Conservation (phyloP, 1,140 invertebrate genomes). For the Pseudomyrmex sp. region DNA sequence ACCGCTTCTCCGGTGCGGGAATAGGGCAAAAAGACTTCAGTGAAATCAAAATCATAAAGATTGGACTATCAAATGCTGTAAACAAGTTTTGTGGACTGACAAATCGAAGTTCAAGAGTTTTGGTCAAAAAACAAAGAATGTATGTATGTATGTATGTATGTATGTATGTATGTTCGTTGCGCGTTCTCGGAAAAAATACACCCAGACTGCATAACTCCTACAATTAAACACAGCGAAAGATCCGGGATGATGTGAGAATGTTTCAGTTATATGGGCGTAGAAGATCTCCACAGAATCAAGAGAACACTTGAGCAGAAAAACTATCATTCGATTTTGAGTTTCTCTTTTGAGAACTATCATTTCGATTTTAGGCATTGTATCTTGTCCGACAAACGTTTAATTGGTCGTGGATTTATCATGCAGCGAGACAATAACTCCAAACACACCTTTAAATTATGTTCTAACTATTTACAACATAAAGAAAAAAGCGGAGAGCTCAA, state of each 20-base stretch:
- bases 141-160: conserved; percentile 8
- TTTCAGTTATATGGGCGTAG: neutral
- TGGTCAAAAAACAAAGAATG: neutral
- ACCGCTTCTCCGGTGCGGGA: neutral
- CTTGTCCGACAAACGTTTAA: conserved; percentile 7
- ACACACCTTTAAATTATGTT: neutral
- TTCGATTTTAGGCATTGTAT: neutral
- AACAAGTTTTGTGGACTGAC: neutral
- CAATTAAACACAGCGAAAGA: conserved; percentile 14
- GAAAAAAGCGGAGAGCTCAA: conserved; percentile 7
- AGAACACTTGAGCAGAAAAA: neutral
- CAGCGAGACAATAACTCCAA: neutral
- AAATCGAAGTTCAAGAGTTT: conserved; percentile 4
- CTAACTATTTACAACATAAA: neutral
- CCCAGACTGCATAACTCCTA: neutral
- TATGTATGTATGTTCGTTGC: neutral
- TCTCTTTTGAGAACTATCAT: no score
- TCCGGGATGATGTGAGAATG: conserved; percentile 43
- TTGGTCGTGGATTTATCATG: conserved; percentile 4
- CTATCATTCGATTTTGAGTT: neutral
- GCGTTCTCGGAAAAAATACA: neutral
- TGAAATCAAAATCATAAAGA: neutral
- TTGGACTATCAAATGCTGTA: neutral
- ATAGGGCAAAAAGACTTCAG: conserved; percentile 8
- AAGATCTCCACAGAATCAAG: neutral